Percentiles rank a stretch among this genome's conserved stretches.
Conservation (phyloP, 2,797 vertebrate genomes). For the Nyctibius grandis region DNA sequence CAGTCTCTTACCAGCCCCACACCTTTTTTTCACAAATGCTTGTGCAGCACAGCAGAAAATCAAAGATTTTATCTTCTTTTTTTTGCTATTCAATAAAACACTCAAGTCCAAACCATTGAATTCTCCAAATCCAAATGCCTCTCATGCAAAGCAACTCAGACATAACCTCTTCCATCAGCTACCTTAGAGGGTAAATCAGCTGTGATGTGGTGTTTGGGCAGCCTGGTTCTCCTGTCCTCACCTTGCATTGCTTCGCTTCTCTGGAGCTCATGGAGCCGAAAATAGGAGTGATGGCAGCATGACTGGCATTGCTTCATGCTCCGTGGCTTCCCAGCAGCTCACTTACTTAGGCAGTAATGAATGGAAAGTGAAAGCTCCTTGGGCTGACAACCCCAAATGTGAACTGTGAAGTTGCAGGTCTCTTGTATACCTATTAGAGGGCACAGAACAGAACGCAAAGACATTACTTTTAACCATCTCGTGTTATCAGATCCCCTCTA, state of each 20-base stretch:
- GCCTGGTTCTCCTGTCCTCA: not conserved
- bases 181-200: not conserved
- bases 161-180: not conserved
- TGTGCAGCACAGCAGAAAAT: not conserved
- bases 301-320: not conserved
- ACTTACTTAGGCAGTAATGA: not conserved
- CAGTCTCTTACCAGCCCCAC: not conserved
- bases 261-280: not conserved
- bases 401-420: not conserved
- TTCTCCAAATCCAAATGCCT: not conserved
- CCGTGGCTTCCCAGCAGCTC: not conserved
- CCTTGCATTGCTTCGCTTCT: not conserved
- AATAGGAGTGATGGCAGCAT: not conserved
- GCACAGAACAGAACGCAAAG: not conserved
- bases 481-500: not conserved
- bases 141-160: not conserved
- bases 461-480: not conserved
- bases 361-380: not conserved
- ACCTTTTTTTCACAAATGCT: not conserved
- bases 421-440: rapidly evolving
- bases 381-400: not conserved
- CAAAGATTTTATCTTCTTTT: not conserved
- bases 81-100: not conserved
- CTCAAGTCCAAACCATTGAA: not conserved
- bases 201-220: not conserved